Base-by-base conservation (phyloP, 2,888 invertebrate genomes). In the Artemia sinica region DNA sequence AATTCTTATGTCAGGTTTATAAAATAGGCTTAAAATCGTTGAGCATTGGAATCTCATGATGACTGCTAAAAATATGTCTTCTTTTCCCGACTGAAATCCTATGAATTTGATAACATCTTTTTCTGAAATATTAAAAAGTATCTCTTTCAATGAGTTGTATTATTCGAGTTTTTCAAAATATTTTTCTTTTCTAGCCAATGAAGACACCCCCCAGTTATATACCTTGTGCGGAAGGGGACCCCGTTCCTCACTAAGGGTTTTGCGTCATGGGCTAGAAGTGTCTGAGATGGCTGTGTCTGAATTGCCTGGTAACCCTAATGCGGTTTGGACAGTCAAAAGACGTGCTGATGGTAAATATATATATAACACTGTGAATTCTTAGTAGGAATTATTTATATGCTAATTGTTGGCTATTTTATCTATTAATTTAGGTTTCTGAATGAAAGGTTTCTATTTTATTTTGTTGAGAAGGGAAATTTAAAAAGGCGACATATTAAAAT, bases 231-330 rank as follows among this genome's bases (percentile, higher is more conserved):
- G 98, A 0, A 82, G 96, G 71, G 97, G 98, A 0, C 89, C 98
- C 0, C 83, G 97, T 66, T 97, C 97, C 0, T 88, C 95, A 0
- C 78, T 99, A 66, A 82, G 94, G 75, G 93, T 97, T 0, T 80
- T 99, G 11, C 83, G 98, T 48, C 98, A 98, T 79, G 98, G 98
- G 74, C 82, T 98, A 68, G 98, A 97, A 82, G 96, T 98, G 1
- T 91, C 95, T 0, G 98, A 99, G 80, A 98, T 99, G 98, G 98
- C 98, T 71, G 96, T 98, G 4, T 96, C 96, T 48, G 98, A 98
- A 79, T 81, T 98, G 73, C 98, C 98, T n/a, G 97, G 97, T 76
- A 97, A 94, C 76, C 98, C 98, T 3, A 98, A 96, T 81, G 97
- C 97, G 75, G 98, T 98, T 2, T 98, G 98, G 98, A 98, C 98